Conservation (phyloP, 2,113 vertebrate genomes). For the Alligator sinensis region DNA sequence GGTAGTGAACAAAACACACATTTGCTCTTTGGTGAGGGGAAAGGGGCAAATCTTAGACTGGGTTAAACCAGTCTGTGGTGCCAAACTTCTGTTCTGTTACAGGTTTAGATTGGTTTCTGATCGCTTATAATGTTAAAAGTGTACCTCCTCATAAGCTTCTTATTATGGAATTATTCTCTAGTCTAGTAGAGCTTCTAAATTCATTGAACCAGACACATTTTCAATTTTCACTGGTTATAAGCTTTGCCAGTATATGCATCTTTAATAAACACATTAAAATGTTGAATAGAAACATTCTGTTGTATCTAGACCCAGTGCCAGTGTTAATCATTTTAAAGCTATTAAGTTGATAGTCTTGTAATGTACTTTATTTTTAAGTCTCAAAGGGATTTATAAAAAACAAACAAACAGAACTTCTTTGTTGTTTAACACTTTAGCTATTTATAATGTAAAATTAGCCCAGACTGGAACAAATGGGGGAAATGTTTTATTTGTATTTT, state of each 20-base stretch:
- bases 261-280: not conserved
- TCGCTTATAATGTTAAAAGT: no score
- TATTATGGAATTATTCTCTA: not conserved
- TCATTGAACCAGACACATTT: not conserved
- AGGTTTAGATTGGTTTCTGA: no score
- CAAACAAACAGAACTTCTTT: not conserved
- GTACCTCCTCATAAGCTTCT: not conserved
- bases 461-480: not conserved
- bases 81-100: no score
- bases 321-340: not conserved
- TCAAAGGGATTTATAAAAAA: not conserved
- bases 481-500: not conserved
- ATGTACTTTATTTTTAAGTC: not conserved
- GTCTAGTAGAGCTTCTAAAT: not conserved
- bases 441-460: not conserved
- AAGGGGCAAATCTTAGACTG: no score
- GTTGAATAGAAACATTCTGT: not conserved
- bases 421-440: not conserved
- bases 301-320: not conserved
- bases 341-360: not conserved
- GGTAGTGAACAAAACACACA: no score
- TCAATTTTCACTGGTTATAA: not conserved
- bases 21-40: no score
- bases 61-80: no score
- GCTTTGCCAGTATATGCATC: not conserved